Evolutionary conservation across 2,113 vertebrate genomes (phyloP).

Genomic region (Passer montanus): DNA sequence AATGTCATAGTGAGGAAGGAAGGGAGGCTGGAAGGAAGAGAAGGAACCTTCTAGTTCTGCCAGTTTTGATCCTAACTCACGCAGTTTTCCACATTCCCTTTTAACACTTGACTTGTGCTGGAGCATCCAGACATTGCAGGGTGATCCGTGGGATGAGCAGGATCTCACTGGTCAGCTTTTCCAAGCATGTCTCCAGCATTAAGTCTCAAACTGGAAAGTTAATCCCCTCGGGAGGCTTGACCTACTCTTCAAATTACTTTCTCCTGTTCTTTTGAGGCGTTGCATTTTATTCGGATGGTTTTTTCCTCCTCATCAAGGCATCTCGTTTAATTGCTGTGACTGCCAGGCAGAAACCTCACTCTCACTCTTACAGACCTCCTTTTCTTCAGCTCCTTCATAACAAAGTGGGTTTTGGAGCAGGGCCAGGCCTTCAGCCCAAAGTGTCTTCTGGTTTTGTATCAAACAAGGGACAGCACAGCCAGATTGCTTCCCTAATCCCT

Average conservation of each 20-base stretch:
- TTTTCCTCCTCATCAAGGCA: not conserved
- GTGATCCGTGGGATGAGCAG: not conserved
- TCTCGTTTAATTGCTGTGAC: slow-evolving; percentile 30
- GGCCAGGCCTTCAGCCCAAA: slow-evolving; percentile 19
- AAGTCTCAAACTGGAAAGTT: slow-evolving; percentile 10
- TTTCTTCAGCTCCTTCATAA: slow-evolving; percentile 1
- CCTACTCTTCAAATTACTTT: slow-evolving; percentile 35
- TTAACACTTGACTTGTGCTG: not conserved
- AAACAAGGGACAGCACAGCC: not conserved
- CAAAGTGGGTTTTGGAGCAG: slow-evolving; percentile 22
- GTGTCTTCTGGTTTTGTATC: slow-evolving; percentile 8
- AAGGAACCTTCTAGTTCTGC: not conserved
- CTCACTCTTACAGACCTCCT: not conserved
- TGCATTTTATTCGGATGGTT: not conserved
- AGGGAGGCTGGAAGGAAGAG: not conserved
- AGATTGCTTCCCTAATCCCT: slow-evolving; percentile 33
- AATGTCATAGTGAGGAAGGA: not conserved
- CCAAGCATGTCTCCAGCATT: not conserved
- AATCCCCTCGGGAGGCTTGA: slow-evolving; percentile 33
- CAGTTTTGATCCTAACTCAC: not conserved
- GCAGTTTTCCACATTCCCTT: not conserved
- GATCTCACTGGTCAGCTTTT: not conserved
- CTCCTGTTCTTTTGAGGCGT: slow-evolving; percentile 17
- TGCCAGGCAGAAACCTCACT: slow-evolving; percentile 2
- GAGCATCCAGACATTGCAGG: not conserved